These are phyloP conservation scores for Terebella lapidaria DNA, from an alignment of 2,888 invertebrate species.

Conservation along the genomic window DNA sequence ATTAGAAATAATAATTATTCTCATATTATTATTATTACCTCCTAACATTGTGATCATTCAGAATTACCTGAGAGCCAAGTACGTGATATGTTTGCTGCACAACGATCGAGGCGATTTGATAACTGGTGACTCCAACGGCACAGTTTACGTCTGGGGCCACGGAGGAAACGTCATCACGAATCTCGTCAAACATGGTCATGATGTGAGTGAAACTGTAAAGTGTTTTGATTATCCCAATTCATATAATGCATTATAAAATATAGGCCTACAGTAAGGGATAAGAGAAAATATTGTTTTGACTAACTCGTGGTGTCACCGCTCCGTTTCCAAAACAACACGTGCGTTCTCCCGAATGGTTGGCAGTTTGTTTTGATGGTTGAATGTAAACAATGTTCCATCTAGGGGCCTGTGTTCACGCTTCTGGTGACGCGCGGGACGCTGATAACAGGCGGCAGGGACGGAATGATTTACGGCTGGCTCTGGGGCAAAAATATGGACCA, in stretches of 20 bases:
- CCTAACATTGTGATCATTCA: constrained; percentile 23
- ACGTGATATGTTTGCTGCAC: constrained; percentile 36
- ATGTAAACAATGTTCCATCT: too few relatives aligned
- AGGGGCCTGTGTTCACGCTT: constrained; percentile 45
- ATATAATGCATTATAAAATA: too few relatives aligned
- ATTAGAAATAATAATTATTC: too few relatives aligned
- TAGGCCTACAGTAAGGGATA: too few relatives aligned
- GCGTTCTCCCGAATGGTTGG: too few relatives aligned
- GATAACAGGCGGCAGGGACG: constrained; percentile 42
- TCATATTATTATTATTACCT: too few relatives aligned
- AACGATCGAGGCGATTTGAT: constrained; percentile 41
- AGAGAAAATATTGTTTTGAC: too few relatives aligned
- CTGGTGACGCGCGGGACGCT: constrained; percentile 29
- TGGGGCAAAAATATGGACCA: constrained; percentile 43
- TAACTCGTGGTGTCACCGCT: too few relatives aligned
- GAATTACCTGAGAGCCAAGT: constrained; percentile 41
- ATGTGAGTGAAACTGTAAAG: constrained; percentile 35
- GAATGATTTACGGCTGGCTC: constrained; percentile 35
- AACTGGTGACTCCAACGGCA: constrained; percentile 50
- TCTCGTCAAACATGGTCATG: constrained; percentile 49
- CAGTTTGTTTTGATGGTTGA: too few relatives aligned
- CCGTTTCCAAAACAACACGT: too few relatives aligned
- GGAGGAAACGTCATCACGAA: constrained; percentile 44
- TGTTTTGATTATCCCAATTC: too few relatives aligned
- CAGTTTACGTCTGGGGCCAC: constrained; percentile 47